Conservation (phyloP, 1,140 invertebrate species). For the Tetramorium simillimum region DNA sequence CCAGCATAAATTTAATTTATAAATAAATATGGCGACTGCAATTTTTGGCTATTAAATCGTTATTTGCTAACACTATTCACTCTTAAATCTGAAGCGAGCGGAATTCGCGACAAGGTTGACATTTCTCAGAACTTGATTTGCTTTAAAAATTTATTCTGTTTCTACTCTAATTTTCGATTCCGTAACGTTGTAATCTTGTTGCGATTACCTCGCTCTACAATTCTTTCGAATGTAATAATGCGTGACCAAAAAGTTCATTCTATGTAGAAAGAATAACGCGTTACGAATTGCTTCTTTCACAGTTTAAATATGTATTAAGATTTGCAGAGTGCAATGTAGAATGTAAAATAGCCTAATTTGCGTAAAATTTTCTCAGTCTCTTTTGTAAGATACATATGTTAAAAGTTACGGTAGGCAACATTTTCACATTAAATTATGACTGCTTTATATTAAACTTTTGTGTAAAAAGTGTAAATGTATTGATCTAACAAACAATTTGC, state of each 20-base stretch:
- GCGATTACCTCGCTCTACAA: slow-evolving; percentile 24
- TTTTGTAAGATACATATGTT: neutral
- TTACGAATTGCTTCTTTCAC: slow-evolving; percentile 4
- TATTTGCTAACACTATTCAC: slow-evolving; percentile 44
- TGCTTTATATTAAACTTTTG: neutral
- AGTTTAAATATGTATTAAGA: slow-evolving; percentile 16
- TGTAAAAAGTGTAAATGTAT: neutral
- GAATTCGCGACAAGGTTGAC: slow-evolving; percentile 5
- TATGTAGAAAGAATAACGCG: neutral
- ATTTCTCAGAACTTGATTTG: neutral
- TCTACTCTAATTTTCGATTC: slow-evolving; percentile 30
- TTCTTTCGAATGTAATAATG: slow-evolving; percentile 9
- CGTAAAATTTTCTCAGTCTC: neutral
- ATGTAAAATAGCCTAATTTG: slow-evolving; percentile 34
- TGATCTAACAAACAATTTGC: neutral
- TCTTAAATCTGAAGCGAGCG: neutral
- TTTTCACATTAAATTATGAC: slow-evolving; percentile 18
- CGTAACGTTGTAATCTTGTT: neutral
- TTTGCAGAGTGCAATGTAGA: neutral
- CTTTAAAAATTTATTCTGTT: slow-evolving; percentile 27
- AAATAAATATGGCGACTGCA: neutral
- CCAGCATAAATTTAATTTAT: neutral
- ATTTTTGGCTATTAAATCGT: slow-evolving; percentile 39
- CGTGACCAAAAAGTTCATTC: neutral
- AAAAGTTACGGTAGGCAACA: neutral